These are phyloP conservation scores for Echeneis naucrates DNA, from an alignment of 2,797 vertebrate genomes.

Conservation along the genomic window DNA sequence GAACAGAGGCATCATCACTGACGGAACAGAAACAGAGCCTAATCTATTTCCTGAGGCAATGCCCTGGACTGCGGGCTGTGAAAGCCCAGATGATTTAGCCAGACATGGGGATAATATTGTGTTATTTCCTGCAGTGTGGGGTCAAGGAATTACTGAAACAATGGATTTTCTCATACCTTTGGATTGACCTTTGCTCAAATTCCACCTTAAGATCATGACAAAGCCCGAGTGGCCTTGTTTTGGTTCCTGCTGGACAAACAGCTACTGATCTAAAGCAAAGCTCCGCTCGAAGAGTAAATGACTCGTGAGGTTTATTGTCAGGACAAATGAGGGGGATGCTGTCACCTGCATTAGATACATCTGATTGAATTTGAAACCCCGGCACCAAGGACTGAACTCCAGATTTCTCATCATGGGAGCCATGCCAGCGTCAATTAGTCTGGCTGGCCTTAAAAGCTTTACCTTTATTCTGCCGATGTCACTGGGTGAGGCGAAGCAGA, in stretches of 20 bases:
- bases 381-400: slow-evolving; percentile 64
- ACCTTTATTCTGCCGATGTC: slow-evolving; percentile 52
- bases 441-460: slow-evolving; percentile 58
- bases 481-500: slow-evolving; percentile 35
- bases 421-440: slow-evolving; percentile 65
- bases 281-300: slow-evolving; percentile 31
- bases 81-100: slow-evolving; percentile 31
- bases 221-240: slow-evolving; percentile 17
- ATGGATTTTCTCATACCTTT: slow-evolving; percentile 22
- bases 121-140: slow-evolving; percentile 32
- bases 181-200: slow-evolving; percentile 33
- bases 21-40: slow-evolving; percentile 54
- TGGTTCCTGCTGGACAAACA: slow-evolving; percentile 3
- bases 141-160: slow-evolving; percentile 43
- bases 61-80: slow-evolving; percentile 35
- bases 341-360: slow-evolving; percentile 24
- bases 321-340: slow-evolving; percentile 55
- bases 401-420: slow-evolving; percentile 55
- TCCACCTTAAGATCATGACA: slow-evolving; percentile 1
- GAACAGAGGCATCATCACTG: slow-evolving; percentile 23
- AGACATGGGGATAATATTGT: slow-evolving; percentile 44
- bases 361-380: slow-evolving; percentile 51
- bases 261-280: slow-evolving; percentile 34
- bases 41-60: slow-evolving; percentile 49
- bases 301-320: slow-evolving; percentile 43